Evolutionary conservation across 2,888 invertebrate genomes (phyloP), one percentile per base, ranked within the genome.

Genomic region (Protodeltote pygarga): DNA sequence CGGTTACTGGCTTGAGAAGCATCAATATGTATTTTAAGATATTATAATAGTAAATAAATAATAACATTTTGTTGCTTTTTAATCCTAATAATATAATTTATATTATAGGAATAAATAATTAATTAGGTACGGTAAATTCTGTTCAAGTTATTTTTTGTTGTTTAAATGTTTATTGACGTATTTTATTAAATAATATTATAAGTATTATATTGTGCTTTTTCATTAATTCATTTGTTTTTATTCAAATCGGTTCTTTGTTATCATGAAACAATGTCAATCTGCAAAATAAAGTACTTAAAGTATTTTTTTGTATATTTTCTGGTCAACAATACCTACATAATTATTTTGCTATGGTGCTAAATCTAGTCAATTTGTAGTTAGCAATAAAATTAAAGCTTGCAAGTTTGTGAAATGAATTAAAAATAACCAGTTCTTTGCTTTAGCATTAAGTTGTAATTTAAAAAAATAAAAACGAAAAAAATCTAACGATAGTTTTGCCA

Each of bases 271-370:
- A n/a, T n/a, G n/a, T n/a, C n/a, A n/a, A n/a, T n/a, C n/a, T n/a
- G n/a, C n/a, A n/a, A n/a, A n/a, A n/a, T n/a, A n/a, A n/a, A n/a
- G n/a, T n/a, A n/a, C 9, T 17, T 8, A 11, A 21, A 9, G 5
- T 19, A 11, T 14, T 3, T 2, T 28, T 17, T 9, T 14, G 2
- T 8, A 16, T 14, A 6, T 3, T 31, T 34, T 47, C 16, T 16
- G 31, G 19, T 32, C 16, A 23, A 25, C 19, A 37, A 4, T 24
- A 11, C 6, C 4, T 32, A 28, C 35, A 29, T 33, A 25, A 54
- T 75, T 77, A 58, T 75, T 79, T 82, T 79, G 76, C 67, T 65
- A 71, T 73, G 81, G 81, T 84, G 84, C 83, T 84, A 81, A 75
- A 52, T 54, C 47, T 77, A 79, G 74, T 72, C 60, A 71, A 76